Base-by-base conservation (phyloP, 1,140 invertebrate genomes). In the Vanessa tameamea region DNA sequence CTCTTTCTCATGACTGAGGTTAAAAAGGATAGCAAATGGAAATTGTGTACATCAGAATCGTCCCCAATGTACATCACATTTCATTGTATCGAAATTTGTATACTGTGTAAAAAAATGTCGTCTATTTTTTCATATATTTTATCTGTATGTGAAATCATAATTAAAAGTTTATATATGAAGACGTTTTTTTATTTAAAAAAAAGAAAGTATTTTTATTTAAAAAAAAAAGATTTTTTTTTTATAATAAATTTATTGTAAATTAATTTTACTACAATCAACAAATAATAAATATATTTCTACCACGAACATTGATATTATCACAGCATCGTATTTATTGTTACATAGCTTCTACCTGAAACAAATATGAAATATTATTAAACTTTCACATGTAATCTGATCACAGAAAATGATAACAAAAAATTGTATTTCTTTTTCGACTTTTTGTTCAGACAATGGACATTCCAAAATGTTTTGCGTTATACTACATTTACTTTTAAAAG, bases 271-370 rank as follows among this genome's bases (percentile, higher is more conserved):
- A 64, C 64, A 72, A 69, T 69, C 65, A 76, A 78, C 74, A 73
- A 57, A 70, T 74, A 67, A 37, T 75, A 69, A 57, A 69, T 73
- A 71, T 73, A 73, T 78, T 78, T 75, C 69, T 78, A 84, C 78
- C 80, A 84, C 78, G 72, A 80, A 80, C 74, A 83, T 81, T 86
- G 78, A 81, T 78, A 81, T 83, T 91, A 91, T 91, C 89, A 91
- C 89, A 91, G 89, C 86, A 86, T 78, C 85, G 81, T 83, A 0
- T 84, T 82, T 68, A 79, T 77, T 67, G 69, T 72, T 76, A 79
- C 64, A 77, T 78, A 74, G 71, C 59, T 72, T 80, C 71, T 83
- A 87, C 82, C 87, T 87, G 84, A 72, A 87, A 85, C 76, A 80
- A 80, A 80, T 51, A 14, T 26, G n/a, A 55, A 16, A 55, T 55